These are phyloP conservation scores for Solenopsis fugax DNA, from an alignment of 1,140 invertebrate species.

Conservation along the genomic window DNA sequence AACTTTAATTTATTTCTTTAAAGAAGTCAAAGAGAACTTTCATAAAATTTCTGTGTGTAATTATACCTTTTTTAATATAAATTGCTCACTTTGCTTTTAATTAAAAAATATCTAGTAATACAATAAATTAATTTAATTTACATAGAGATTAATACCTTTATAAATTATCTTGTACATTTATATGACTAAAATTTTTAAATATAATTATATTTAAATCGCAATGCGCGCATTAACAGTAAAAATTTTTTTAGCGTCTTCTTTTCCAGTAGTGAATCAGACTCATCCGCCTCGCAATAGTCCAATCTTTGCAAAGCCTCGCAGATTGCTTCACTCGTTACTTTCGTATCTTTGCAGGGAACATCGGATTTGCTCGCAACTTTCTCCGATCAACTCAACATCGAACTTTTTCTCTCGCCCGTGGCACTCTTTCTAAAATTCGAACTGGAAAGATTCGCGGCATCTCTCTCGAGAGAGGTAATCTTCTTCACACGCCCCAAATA, in stretches of 20 bases:
- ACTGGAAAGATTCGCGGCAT: background rate
- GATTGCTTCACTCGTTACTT: conserved; percentile 62
- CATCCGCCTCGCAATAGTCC: background rate
- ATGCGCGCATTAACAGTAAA: background rate
- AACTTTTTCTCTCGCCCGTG: conserved; percentile 40
- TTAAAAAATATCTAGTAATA: conserved; percentile 4
- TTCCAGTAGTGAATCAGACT: conserved; percentile 16
- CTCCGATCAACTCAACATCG: conserved; percentile 47
- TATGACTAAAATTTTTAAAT: background rate
- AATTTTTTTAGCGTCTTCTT: background rate
- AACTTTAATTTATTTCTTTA: background rate
- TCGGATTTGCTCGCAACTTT: conserved; percentile 55
- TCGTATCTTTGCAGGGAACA: conserved; percentile 58
- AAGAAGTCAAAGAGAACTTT: background rate
- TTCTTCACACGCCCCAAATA: conserved; percentile 11
- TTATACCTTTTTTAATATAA: background rate
- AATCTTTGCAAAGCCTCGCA: conserved; percentile 45
- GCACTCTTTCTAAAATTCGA: conserved; percentile 37
- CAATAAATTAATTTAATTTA: background rate
- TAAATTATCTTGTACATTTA: background rate
- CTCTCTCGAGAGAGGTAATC: conserved; percentile 22
- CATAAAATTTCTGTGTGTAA: background rate
- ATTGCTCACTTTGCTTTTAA: background rate
- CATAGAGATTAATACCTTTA: conserved; percentile 3
- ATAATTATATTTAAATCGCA: conserved; percentile 17